Evolutionary conservation across 2,888 invertebrate genomes (phyloP).

Genomic region (Drosophila austrosaltans): DNA sequence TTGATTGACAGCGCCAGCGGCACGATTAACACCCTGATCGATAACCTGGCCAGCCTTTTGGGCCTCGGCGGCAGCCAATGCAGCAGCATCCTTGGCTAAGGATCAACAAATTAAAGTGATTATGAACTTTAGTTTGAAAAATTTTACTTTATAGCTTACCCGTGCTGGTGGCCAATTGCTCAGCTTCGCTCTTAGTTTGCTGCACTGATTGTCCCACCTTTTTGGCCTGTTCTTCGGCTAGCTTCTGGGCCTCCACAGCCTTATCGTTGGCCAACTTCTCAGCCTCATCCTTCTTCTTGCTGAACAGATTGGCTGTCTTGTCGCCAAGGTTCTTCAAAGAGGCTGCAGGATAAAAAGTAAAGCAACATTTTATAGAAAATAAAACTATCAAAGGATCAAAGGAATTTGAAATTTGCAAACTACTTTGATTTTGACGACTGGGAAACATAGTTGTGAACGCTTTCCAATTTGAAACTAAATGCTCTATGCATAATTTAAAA

Average conservation of each 20-base stretch:
- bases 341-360: constrained; percentile 82
- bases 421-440: constrained; percentile 52
- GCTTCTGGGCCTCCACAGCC: constrained; percentile 86
- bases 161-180: constrained; percentile 84
- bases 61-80: constrained; percentile 80
- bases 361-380: neutral
- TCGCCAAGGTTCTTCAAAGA: constrained; percentile 89
- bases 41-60: constrained; percentile 82
- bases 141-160: constrained; percentile 64
- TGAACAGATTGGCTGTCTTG: constrained; percentile 89
- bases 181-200: constrained; percentile 85
- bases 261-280: constrained; percentile 87
- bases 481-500: constrained; percentile 22
- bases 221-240: constrained; percentile 87
- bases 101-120: neutral
- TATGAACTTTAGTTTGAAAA: no score
- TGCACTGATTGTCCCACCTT: constrained; percentile 86
- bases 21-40: constrained; percentile 80
- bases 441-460: constrained; percentile 56
- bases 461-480: constrained; percentile 49
- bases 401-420: neutral
- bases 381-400: neutral
- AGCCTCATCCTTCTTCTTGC: constrained; percentile 89
- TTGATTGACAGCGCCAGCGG: constrained; percentile 76
- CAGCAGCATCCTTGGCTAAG: constrained; percentile 83